A percentile compares a stretch with the other conserved stretches of the same genome.
These are phyloP conservation scores for Grus americana DNA, from an alignment of 2,113 vertebrate species.

Conservation along the genomic window DNA sequence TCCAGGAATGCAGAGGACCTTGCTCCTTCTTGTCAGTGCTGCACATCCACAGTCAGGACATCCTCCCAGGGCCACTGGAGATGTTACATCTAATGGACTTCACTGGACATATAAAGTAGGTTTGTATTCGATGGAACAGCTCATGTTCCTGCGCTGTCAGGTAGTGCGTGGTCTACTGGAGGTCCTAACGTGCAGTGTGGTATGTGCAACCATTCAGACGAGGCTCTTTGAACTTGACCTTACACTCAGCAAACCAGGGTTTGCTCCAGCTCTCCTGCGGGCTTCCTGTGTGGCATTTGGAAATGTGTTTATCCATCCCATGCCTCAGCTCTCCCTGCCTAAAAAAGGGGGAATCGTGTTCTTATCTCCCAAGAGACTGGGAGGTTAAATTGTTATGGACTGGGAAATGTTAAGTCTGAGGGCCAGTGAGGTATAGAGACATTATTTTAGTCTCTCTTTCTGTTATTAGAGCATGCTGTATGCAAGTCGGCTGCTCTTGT, in stretches of 20 bases:
- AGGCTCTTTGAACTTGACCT: neutral
- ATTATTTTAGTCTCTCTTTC: neutral
- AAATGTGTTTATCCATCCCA: neutral
- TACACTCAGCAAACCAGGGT: neutral
- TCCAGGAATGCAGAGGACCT: neutral
- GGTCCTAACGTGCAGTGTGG: neutral
- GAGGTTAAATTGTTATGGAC: neutral
- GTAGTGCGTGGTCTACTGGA: neutral
- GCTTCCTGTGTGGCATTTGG: neutral
- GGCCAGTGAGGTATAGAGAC: neutral
- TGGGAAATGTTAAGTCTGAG: neutral
- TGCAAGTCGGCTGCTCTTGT: neutral
- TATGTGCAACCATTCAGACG: fast-evolving
- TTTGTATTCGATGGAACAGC: neutral
- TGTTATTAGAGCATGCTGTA: neutral
- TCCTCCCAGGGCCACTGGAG: neutral
- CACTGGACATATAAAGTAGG: neutral
- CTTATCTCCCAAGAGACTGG: neutral
- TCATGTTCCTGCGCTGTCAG: neutral
- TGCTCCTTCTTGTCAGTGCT: neutral
- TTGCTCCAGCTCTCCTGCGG: neutral
- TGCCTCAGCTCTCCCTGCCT: fast-evolving
- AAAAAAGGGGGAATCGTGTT: neutral
- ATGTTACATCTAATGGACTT: neutral
- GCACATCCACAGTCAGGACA: neutral